Conservation (phyloP, 1,140 invertebrate genomes). For the Drosophila nigromelanica region DNA sequence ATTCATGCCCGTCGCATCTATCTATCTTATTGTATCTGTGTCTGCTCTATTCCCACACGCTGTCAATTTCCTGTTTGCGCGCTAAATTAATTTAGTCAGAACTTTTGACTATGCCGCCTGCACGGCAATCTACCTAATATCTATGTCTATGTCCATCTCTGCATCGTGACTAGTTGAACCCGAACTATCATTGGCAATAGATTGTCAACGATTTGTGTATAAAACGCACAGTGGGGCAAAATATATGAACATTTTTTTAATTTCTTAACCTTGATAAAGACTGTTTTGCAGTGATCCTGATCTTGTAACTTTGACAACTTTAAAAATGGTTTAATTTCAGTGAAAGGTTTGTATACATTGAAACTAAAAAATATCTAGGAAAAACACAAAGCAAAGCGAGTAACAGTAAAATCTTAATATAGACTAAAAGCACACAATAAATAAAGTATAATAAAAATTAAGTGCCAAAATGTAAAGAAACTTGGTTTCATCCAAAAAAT, state of each 20-base stretch:
- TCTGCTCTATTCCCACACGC: constrained; percentile 11
- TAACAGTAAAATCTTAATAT: too few species aligned
- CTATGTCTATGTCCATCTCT: constrained; percentile 39
- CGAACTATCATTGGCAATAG: constrained; percentile 22
- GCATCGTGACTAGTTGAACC: constrained; percentile 42
- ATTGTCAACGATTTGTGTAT: constrained; percentile 52
- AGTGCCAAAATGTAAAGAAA: too few species aligned
- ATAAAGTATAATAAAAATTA: too few species aligned
- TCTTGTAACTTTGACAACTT: too few species aligned
- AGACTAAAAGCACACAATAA: too few species aligned
- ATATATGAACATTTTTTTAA: background rate
- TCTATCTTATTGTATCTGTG: background rate
- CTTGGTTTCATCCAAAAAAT: too few species aligned
- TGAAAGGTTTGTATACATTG: too few species aligned
- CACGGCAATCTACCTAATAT: constrained; percentile 32
- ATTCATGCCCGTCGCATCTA: background rate
- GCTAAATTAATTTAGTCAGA: constrained; percentile 79
- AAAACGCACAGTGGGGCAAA: constrained; percentile 27
- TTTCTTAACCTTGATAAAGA: too few species aligned
- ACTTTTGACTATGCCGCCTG: constrained; percentile 57
- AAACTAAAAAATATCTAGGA: too few species aligned
- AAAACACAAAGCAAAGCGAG: too few species aligned
- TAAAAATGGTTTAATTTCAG: too few species aligned
- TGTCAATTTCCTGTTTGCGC: constrained; percentile 76
- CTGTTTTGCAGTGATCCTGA: too few species aligned